These are phyloP conservation scores for Trematomus bernacchii DNA, from an alignment of 2,797 vertebrate genomes.

Conservation along the genomic window DNA sequence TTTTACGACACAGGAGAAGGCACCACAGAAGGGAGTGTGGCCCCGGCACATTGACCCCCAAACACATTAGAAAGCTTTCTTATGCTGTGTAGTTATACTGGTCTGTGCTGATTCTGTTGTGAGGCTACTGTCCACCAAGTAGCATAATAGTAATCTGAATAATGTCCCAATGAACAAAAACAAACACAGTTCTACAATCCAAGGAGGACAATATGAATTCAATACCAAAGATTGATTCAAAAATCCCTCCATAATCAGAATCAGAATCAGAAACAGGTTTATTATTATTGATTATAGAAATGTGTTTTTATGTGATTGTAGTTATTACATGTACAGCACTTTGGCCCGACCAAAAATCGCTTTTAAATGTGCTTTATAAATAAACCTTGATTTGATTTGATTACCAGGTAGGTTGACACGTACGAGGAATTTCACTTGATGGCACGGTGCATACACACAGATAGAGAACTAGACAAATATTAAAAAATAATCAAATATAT, in stretches of 20 bases:
- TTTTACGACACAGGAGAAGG: constrained; percentile 77
- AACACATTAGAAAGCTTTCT: constrained; percentile 59
- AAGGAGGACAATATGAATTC: neutral
- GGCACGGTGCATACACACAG: no score
- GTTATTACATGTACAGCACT: no score
- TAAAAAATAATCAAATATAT: no score
- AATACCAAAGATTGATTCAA: neutral
- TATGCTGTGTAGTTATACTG: constrained; percentile 12
- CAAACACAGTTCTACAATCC: neutral
- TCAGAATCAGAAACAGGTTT: no score
- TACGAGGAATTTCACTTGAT: no score
- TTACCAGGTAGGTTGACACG: no score
- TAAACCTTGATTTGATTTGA: no score
- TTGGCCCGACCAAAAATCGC: no score
- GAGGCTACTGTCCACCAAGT: constrained; percentile 4
- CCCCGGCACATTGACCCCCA: constrained; percentile 67
- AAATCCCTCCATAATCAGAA: neutral
- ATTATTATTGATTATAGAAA: no score
- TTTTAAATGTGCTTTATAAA: no score
- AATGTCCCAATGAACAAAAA: constrained; percentile 7
- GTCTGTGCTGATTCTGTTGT: neutral
- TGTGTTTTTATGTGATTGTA: no score
- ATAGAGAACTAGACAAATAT: no score
- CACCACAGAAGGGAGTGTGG: constrained; percentile 63
- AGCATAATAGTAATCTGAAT: neutral